Evolutionary conservation across 2,888 invertebrate genomes (phyloP).

Genomic region (Ferdinandea cuprea): DNA sequence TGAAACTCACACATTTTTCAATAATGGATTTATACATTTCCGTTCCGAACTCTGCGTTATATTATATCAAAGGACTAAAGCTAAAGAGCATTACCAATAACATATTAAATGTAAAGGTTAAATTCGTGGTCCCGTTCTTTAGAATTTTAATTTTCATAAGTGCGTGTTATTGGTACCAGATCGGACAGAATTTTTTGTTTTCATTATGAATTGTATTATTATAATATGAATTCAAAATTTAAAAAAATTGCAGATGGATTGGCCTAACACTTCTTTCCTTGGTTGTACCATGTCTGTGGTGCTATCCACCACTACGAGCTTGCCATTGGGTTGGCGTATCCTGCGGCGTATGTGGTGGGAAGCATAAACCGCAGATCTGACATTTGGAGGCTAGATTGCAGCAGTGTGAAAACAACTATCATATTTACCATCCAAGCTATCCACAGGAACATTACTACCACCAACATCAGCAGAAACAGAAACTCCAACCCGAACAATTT

Average conservation of each 20-base stretch:
- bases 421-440: slow-evolving; percentile 61
- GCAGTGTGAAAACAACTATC: slow-evolving; percentile 77
- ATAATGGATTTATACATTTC: too few relatives aligned
- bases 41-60: too few relatives aligned
- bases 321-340: slow-evolving; percentile 92
- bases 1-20: too few relatives aligned
- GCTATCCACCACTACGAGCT: slow-evolving; percentile 94
- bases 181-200: background rate
- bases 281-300: slow-evolving; percentile 96
- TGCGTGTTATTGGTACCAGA: too few relatives aligned
- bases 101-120: too few relatives aligned
- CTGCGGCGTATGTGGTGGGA: slow-evolving; percentile 92
- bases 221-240: slow-evolving; percentile 19
- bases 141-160: too few relatives aligned
- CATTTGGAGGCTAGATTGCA: slow-evolving; percentile 83
- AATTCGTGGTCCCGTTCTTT: too few relatives aligned
- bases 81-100: too few relatives aligned
- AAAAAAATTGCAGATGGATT: slow-evolving; percentile 87
- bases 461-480: slow-evolving; percentile 72
- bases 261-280: slow-evolving; percentile 93
- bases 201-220: too few relatives aligned
- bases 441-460: slow-evolving; percentile 75
- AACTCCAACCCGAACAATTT: slow-evolving; percentile 74
- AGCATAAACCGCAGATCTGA: slow-evolving; percentile 86
- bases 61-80: too few relatives aligned